phyloP scores from a whole-genome alignment of 2,797 vertebrate genomes.

The Enteromius mattozi region DNA sequence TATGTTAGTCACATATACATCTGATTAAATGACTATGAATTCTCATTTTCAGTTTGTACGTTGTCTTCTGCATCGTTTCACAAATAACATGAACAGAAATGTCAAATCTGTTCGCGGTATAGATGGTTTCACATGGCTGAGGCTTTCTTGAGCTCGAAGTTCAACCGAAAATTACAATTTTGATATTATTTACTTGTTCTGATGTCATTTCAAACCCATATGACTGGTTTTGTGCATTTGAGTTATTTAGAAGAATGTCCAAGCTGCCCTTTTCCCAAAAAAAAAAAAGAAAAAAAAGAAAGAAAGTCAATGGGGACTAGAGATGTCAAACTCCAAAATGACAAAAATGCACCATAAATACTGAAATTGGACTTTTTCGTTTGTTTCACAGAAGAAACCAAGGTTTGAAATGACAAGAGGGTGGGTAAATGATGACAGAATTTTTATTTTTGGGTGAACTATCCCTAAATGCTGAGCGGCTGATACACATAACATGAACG shows the following conservation, averaged over 20 bases:
- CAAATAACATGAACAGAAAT: conserved; percentile 5
- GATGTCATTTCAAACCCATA: background rate
- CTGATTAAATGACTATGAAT: conserved; percentile 43
- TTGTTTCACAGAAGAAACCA: background rate
- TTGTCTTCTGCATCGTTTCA: conserved; percentile 25
- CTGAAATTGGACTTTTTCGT: background rate
- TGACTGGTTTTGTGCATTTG: background rate
- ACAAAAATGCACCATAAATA: background rate
- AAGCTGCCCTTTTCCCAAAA: conserved; percentile 10
- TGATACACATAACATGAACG: conserved; percentile 38
- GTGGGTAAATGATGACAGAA: background rate
- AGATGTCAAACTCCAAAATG: background rate
- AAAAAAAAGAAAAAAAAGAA: background rate
- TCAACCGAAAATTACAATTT: background rate
- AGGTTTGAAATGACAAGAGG: background rate
- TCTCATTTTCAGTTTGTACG: background rate
- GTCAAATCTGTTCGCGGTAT: background rate
- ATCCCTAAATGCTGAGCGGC: conserved; percentile 45
- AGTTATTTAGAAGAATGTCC: background rate
- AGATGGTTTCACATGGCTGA: background rate
- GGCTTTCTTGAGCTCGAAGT: background rate
- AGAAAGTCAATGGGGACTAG: background rate
- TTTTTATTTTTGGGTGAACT: conserved; percentile 2
- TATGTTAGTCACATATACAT: conserved; percentile 54
- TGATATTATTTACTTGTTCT: conserved; percentile 10